Percentiles rank a stretch among this genome's conserved stretches.
phyloP scores from a whole-genome alignment of 2,888 invertebrate species.

The Notocelia uddmanniana region DNA sequence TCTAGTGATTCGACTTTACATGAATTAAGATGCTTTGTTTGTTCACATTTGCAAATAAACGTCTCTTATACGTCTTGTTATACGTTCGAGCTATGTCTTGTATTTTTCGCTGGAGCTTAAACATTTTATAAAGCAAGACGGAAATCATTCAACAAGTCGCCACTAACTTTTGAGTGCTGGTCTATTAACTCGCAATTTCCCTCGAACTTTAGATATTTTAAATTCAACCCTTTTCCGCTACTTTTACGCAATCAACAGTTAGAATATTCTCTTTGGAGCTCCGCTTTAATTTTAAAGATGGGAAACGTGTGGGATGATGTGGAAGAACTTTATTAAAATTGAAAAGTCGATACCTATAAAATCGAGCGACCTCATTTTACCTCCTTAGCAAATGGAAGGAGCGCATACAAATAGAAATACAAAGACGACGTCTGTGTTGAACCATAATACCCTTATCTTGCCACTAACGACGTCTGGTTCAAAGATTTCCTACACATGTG shows the following conservation, averaged over 20 bases:
- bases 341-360: slow-evolving; percentile 25
- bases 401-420: slow-evolving; percentile 57
- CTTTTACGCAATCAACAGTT: slow-evolving; percentile 40
- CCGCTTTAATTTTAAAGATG: slow-evolving; percentile 1
- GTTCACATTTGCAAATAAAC: slow-evolving; percentile 9
- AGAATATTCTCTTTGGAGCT: slow-evolving; percentile 29
- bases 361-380: slow-evolving; percentile 31
- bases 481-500: slow-evolving; percentile 79
- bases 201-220: slow-evolving; percentile 46
- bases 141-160: slow-evolving; percentile 46
- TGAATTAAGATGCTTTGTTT: slow-evolving; percentile 44
- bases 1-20: slow-evolving; percentile 42
- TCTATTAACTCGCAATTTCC: slow-evolving; percentile 46
- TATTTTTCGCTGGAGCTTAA: slow-evolving; percentile 12
- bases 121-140: slow-evolving; percentile 40
- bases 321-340: slow-evolving; percentile 23
- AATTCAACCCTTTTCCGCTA: slow-evolving; percentile 44
- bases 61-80: neutral
- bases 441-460: slow-evolving; percentile 69
- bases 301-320: slow-evolving; percentile 7
- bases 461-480: slow-evolving; percentile 78
- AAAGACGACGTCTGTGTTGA: slow-evolving; percentile 55
- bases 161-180: slow-evolving; percentile 46
- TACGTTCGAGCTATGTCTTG: neutral
- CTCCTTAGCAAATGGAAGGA: slow-evolving; percentile 43